A percentile compares a stretch with the other conserved stretches of the same genome.
Evolutionary conservation across 1,140 invertebrate genomes (phyloP).

Genomic region (Bombus difficillimus): DNA sequence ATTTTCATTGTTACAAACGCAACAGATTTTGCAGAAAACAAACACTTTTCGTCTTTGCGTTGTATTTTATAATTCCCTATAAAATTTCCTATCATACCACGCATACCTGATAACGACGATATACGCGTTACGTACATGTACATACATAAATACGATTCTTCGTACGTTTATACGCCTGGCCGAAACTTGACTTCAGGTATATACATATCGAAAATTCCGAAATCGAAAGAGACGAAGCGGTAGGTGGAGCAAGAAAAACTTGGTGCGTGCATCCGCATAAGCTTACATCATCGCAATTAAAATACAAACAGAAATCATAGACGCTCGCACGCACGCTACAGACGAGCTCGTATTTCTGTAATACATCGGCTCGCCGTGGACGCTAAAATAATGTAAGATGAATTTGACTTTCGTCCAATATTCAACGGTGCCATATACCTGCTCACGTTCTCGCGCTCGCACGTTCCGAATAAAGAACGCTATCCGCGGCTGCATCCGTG

Average conservation of each 20-base stretch:
- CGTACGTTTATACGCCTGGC: not conserved
- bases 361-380: slow-evolving; percentile 32
- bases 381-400: slow-evolving; percentile 55
- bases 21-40: not conserved
- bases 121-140: not conserved
- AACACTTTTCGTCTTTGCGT: slow-evolving; percentile 2
- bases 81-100: not conserved
- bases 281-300: slow-evolving; percentile 50
- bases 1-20: not conserved
- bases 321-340: not conserved
- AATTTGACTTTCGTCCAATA: slow-evolving; percentile 53
- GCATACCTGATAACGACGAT: not conserved
- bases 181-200: not conserved
- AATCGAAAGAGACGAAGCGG: no score
- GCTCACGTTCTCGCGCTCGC: slow-evolving; percentile 50
- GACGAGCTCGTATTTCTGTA: slow-evolving; percentile 38
- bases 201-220: not conserved
- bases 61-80: not conserved
- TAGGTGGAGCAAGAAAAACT: not conserved
- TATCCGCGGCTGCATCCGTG: slow-evolving; percentile 9
- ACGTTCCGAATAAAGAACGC: slow-evolving; percentile 65
- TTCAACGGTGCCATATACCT: slow-evolving; percentile 48
- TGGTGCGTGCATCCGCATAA: not conserved
- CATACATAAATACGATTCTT: not conserved
- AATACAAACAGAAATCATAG: slow-evolving; percentile 41